These are phyloP conservation scores for Melanargia galathea DNA, from an alignment of 2,888 invertebrate species.

Conservation along the genomic window DNA sequence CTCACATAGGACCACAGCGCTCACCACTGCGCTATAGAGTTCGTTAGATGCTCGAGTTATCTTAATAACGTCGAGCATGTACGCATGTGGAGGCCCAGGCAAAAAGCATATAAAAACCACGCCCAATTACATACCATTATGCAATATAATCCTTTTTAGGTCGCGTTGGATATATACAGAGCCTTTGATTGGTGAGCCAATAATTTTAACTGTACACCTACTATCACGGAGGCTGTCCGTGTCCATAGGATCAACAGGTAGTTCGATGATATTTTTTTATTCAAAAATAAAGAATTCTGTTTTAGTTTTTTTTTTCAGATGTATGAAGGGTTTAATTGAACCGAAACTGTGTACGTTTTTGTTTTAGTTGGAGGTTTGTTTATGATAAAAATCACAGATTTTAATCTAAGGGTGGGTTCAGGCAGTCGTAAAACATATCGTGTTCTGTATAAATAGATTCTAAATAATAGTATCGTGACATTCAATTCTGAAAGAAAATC, in stretches of 20 bases:
- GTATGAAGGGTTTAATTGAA: neutral
- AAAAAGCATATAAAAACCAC: constrained; percentile 39
- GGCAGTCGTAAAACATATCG: neutral
- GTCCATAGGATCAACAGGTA: constrained; percentile 44
- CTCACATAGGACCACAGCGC: too few relatives aligned
- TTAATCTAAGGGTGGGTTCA: neutral
- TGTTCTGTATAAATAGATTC: too few relatives aligned
- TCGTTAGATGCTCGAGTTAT: neutral
- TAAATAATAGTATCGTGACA: too few relatives aligned
- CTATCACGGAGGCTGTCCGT: constrained; percentile 44
- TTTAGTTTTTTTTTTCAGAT: neutral
- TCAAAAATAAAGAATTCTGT: constrained; percentile 30
- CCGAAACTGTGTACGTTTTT: neutral
- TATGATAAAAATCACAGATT: neutral
- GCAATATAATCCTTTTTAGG: constrained; percentile 41
- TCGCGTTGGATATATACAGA: constrained; percentile 38
- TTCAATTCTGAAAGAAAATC: too few relatives aligned
- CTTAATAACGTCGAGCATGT: neutral
- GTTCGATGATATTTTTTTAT: constrained; percentile 43
- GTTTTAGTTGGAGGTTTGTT: neutral
- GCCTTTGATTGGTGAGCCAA: constrained; percentile 45
- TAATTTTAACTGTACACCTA: constrained; percentile 45
- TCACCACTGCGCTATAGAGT: neutral
- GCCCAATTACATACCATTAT: constrained; percentile 41
- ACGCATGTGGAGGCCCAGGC: neutral